Evolutionary conservation across 1,140 invertebrate species (phyloP), one percentile per base, ranked within the genome.

Genomic region (Chrysoperla carnea): DNA sequence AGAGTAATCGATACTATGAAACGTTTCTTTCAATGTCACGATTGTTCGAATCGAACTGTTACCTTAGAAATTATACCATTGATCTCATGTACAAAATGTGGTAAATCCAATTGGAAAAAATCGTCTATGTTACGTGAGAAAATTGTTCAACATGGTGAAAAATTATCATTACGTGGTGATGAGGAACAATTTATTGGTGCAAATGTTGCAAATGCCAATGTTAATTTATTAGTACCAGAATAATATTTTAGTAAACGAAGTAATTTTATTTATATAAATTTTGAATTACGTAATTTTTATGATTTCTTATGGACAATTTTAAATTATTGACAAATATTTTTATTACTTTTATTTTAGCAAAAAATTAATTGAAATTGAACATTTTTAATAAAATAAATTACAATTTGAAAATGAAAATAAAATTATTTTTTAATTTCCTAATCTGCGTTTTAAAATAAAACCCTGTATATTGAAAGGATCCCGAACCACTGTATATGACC

Each of bases 21-120:
- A 54, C 69, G 87, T 45, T 95, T 94, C 60, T 96, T 91, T 61
- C 82, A 84, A 59, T 95, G 91, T 63, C 69, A 69, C 15, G 74
- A 88, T 54, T 96, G 91, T 62, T 77, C 75, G 28, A 82, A 85
- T 52, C 73, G 89, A 50, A 89, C 82, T 4, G 70, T 78, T 37
- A 76, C 76, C 36, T 67, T 92, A 15, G 76, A 84, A 28, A 68
- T 82, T 46, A 62, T 91, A 36, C 91, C 90, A 1, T 66, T 76
- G 17, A 62, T 72, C 42, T 68, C 75, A 43, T 95, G 89, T 58
- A 75, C 72, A 39, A 83, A 80, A 52, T 93, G 89, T 56, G 71
- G 69, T 37, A 62, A 73, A 17, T 74, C 70, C 0, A 75, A 68
- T 35, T 92, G 84, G 85, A 67, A 77, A 46, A 78, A 75, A 53